Evolutionary conservation across 1,140 invertebrate genomes (phyloP).

Genomic region (Drosophila melanogaster): Release_6_plus_ISO1_MT NT_033777.3:22720001-22720500

Average conservation of each 20-base stretch:
- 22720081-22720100: slow-evolving; percentile 72
- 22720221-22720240: slow-evolving; percentile 39
- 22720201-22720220: slow-evolving; percentile 47
- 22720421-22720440: slow-evolving; percentile 30
- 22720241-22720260: slow-evolving; percentile 85
- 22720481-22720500: slow-evolving; percentile 65
- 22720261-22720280: slow-evolving; percentile 89
- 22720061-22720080: slow-evolving; percentile 55
- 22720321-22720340: slow-evolving; percentile 75
- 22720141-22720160: slow-evolving; percentile 76
- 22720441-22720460: slow-evolving; percentile 71
- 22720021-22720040: slow-evolving; percentile 31
- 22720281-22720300: slow-evolving; percentile 88
- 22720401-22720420: slow-evolving; percentile 43
- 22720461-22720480: slow-evolving; percentile 62
- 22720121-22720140: slow-evolving; percentile 85
- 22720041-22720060: background rate
- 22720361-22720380: slow-evolving; percentile 48
- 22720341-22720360: slow-evolving; percentile 52
- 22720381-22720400: slow-evolving; percentile 48
- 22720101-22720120: slow-evolving; percentile 85
- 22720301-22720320: slow-evolving; percentile 84
- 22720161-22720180: slow-evolving; percentile 70
- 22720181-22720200: slow-evolving; percentile 62
- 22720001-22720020: slow-evolving; percentile 90